Conservation (phyloP, 2,113 vertebrate genomes). For the Rhabdornis inornatus region DNA sequence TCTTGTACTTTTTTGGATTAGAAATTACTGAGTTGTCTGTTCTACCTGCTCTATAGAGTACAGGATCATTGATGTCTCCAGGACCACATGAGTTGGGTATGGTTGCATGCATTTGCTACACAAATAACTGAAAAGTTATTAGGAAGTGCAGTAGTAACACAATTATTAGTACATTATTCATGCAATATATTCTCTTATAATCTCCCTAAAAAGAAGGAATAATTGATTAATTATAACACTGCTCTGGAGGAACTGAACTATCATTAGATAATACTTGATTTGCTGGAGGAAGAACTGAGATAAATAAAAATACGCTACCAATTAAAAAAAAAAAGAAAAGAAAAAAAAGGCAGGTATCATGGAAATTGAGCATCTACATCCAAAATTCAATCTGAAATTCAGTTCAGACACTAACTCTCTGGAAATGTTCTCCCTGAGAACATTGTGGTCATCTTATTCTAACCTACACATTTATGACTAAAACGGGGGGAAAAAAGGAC, state of each 20-base stretch:
- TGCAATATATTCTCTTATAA: neutral
- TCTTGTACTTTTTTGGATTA: neutral
- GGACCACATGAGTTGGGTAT: neutral
- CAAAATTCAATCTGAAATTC: neutral
- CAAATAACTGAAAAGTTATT: neutral
- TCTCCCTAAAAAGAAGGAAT: neutral
- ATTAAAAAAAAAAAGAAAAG: too few species aligned
- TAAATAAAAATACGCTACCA: neutral
- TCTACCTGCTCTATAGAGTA: neutral
- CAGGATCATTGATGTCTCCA: neutral
- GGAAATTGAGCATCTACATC: neutral
- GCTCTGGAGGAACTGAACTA: neutral
- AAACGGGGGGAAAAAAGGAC: neutral
- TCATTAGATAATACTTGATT: neutral
- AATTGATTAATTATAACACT: neutral
- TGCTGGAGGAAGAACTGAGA: neutral
- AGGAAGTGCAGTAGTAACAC: neutral
- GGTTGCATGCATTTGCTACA: neutral
- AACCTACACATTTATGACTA: neutral
- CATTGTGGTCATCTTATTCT: neutral
- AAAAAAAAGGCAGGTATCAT: neutral
- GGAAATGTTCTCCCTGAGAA: neutral
- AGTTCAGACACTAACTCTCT: neutral
- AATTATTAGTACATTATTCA: neutral
- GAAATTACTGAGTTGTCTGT: neutral